Conservation (phyloP, 1,140 invertebrate genomes). For the Anastatus disparis region DNA sequence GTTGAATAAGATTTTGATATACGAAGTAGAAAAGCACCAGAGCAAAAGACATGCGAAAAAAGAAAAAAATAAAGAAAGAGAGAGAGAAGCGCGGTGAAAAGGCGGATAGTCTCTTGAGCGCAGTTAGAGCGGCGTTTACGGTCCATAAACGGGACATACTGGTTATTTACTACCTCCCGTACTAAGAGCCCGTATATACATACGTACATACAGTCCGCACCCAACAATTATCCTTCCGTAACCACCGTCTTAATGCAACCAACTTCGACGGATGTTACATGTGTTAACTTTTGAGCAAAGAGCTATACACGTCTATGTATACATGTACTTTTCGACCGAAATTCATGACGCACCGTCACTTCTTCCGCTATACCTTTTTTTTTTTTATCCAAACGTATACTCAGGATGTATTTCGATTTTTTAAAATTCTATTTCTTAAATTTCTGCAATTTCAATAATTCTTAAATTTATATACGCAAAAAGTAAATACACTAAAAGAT, state of each 20-base stretch:
- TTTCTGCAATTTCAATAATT: too few relatives aligned
- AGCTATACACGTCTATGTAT: too few relatives aligned
- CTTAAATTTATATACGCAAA: too few relatives aligned
- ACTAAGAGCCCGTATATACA: too few relatives aligned
- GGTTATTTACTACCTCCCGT: slow-evolving; percentile 55
- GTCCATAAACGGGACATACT: slow-evolving; percentile 54
- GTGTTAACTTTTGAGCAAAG: slow-evolving; percentile 4
- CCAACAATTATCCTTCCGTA: slow-evolving; percentile 53
- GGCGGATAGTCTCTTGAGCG: slow-evolving; percentile 27
- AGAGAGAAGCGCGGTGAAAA: background rate
- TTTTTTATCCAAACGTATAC: too few relatives aligned
- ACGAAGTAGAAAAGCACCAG: slow-evolving; percentile 50
- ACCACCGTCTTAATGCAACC: slow-evolving; percentile 49
- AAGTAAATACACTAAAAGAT: too few relatives aligned
- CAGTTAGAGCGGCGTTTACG: slow-evolving; percentile 54
- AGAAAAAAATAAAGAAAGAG: background rate
- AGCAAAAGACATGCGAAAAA: slow-evolving; percentile 6
- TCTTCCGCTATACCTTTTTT: background rate
- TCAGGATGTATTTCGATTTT: too few relatives aligned
- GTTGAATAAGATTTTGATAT: slow-evolving; percentile 46
- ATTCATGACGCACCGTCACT: background rate
- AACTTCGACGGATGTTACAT: slow-evolving; percentile 30
- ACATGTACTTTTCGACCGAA: background rate
- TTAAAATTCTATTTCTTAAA: too few relatives aligned
- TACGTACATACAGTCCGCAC: slow-evolving; percentile 42